These are phyloP conservation scores for Cryptosula pallasiana DNA, from an alignment of 2,888 invertebrate genomes.

Conservation along the genomic window DNA sequence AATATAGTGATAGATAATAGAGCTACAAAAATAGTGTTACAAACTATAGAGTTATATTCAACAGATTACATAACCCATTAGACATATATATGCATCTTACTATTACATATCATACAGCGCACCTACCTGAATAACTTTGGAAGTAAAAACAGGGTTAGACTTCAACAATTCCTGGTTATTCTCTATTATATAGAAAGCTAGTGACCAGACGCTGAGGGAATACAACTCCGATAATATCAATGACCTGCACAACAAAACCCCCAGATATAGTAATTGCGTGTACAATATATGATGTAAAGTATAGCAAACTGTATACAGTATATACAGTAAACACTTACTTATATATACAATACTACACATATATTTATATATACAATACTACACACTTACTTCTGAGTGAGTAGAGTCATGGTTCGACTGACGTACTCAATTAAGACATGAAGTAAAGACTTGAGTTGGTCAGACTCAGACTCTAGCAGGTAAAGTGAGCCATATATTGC, in stretches of 20 bases:
- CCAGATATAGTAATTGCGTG: neutral
- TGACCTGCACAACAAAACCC: neutral
- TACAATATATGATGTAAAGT: no score
- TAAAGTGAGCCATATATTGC: constrained; percentile 66
- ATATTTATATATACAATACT: no score
- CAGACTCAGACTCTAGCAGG: constrained; percentile 59
- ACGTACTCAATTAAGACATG: constrained; percentile 52
- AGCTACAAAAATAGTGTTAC: no score
- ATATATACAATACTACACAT: no score
- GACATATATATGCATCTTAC: no score
- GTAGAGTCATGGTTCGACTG: neutral
- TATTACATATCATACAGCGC: neutral
- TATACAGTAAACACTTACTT: no score
- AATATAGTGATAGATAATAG: no score
- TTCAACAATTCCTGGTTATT: constrained; percentile 59
- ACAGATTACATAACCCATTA: no score
- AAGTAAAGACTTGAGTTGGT: constrained; percentile 44
- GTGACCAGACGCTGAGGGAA: constrained; percentile 63
- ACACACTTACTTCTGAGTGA: neutral
- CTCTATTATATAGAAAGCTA: constrained; percentile 71
- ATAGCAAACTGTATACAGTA: no score
- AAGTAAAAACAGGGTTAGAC: constrained; percentile 36
- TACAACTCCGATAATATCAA: neutral
- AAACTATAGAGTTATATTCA: no score
- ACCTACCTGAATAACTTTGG: constrained; percentile 16